Conservation (phyloP, 2,113 vertebrate species). For the Amphiprion percula region DNA sequence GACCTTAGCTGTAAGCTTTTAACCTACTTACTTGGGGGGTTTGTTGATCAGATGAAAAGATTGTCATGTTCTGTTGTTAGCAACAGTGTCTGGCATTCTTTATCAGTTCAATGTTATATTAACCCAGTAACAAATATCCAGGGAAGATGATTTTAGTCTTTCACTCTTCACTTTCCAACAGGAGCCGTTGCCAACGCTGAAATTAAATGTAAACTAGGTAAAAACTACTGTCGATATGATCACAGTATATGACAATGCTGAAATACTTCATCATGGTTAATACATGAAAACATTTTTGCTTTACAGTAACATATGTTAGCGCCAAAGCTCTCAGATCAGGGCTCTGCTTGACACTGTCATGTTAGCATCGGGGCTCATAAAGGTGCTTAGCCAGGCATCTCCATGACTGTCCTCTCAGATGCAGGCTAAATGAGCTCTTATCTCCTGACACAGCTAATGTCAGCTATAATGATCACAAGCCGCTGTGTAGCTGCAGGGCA, state of each 20-base stretch:
- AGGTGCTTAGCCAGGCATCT: neutral
- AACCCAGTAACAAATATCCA: too few species aligned
- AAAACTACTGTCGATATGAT: too few species aligned
- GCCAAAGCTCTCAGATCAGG: neutral
- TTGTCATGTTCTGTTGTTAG: too few species aligned
- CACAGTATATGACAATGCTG: too few species aligned
- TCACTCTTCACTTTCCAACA: neutral
- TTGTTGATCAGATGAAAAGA: too few species aligned
- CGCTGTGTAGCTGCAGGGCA: constrained; percentile 14
- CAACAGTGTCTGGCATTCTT: too few species aligned
- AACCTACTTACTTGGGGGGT: too few species aligned
- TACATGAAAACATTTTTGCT: neutral
- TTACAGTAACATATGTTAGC: neutral
- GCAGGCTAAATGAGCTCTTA: constrained; percentile 45
- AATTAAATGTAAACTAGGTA: too few species aligned
- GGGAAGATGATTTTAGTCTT: too few species aligned
- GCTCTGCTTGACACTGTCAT: constrained; percentile 14
- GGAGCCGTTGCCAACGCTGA: neutral
- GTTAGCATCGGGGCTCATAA: constrained; percentile 41
- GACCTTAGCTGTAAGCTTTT: too few species aligned
- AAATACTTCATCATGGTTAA: too few species aligned
- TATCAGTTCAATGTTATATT: too few species aligned
- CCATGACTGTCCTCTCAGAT: constrained; percentile 26
- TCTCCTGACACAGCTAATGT: constrained; percentile 47
- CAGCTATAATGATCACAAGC: constrained; percentile 41